These are phyloP conservation scores for Liasis olivaceus DNA, from an alignment of 2,797 vertebrate species.

Conservation along the genomic window DNA sequence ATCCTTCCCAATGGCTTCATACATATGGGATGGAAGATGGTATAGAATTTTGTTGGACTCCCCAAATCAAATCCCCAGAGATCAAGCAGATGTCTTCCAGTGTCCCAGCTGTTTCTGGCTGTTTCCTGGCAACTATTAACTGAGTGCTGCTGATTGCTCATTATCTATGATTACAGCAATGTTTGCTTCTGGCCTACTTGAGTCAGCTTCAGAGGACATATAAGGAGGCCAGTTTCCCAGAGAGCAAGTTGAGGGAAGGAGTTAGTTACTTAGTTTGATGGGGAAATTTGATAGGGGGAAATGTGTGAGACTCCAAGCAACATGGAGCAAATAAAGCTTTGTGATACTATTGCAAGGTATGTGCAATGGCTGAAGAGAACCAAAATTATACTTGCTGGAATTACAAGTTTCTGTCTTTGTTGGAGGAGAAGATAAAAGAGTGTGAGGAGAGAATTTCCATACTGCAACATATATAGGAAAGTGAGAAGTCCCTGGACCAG, in stretches of 20 bases:
- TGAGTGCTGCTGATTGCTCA: not conserved
- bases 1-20: not conserved
- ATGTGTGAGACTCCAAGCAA: not conserved
- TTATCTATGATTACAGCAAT: not conserved
- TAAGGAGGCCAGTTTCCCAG: not conserved
- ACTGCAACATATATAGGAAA: not conserved
- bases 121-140: not conserved
- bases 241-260: not conserved
- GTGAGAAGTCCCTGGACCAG: not conserved
- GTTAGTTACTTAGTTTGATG: not conserved
- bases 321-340: not conserved
- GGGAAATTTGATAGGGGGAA: no score
- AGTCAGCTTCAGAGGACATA: not conserved
- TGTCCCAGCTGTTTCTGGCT: not conserved
- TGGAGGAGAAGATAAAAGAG: not conserved
- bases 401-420: not conserved
- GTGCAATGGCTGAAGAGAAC: not conserved
- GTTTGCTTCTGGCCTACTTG: not conserved
- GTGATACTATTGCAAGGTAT: not conserved
- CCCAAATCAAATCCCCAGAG: not conserved
- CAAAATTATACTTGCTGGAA: not conserved
- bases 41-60: not conserved
- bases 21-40: not conserved
- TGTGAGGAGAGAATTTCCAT: not conserved
- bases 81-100: not conserved